These are phyloP conservation scores for Athripsodes cinereus DNA, from an alignment of 2,888 invertebrate species.

Conservation along the genomic window DNA sequence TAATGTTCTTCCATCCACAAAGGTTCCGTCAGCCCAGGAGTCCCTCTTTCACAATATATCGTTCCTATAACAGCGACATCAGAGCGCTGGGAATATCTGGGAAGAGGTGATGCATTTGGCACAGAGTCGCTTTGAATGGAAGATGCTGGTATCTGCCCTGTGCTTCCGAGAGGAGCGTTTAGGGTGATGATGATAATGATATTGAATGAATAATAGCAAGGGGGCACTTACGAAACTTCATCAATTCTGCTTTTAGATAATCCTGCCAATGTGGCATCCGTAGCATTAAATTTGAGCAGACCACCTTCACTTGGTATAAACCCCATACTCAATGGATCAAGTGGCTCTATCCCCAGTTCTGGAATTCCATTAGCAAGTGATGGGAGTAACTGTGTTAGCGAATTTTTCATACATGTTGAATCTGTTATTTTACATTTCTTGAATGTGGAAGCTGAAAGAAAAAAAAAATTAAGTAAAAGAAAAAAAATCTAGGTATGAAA, in stretches of 20 bases:
- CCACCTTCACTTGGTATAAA: background rate
- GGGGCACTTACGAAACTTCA: background rate
- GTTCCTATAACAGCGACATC: no score
- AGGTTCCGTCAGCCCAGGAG: no score
- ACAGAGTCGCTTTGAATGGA: no score
- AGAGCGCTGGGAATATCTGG: background rate
- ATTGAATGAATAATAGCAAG: background rate
- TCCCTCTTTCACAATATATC: no score
- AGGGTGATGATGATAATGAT: background rate
- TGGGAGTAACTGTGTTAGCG: constrained; percentile 35
- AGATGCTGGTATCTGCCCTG: no score
- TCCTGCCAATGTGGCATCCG: background rate
- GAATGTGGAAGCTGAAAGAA: constrained; percentile 31
- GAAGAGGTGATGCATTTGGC: background rate
- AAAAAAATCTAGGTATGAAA: no score
- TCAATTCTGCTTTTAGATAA: background rate
- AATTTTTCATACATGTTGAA: constrained; percentile 39
- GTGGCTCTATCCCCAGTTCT: constrained; percentile 4
- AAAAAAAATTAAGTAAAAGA: no score
- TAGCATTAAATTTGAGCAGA: constrained; percentile 10
- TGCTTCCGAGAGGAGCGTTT: no score
- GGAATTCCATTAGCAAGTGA: constrained; percentile 19
- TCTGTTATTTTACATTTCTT: constrained; percentile 43
- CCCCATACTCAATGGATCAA: constrained; percentile 8
- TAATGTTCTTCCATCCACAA: no score